A percentile compares a stretch with the other conserved stretches of the same genome.
phyloP scores from a whole-genome alignment of 1,140 invertebrate species.

The Limonius californicus region DNA sequence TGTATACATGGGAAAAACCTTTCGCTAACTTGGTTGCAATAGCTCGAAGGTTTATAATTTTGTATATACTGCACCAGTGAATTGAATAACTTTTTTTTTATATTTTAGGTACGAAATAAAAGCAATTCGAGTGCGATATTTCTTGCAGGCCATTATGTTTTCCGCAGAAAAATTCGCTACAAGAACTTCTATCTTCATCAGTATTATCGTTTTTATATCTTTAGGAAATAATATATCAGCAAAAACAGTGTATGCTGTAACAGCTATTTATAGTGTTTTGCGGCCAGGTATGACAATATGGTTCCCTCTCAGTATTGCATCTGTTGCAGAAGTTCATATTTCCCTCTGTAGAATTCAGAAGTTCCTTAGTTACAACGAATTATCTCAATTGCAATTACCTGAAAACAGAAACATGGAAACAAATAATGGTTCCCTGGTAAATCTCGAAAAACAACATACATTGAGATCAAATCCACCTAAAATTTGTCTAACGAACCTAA shows the following conservation, averaged over 20 bases:
- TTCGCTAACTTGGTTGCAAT: conserved; percentile 61
- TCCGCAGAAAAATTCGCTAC: conserved; percentile 72
- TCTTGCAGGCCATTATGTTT: conserved; percentile 67
- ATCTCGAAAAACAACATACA: neutral
- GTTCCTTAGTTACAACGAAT: conserved; percentile 65
- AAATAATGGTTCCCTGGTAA: too few species aligned
- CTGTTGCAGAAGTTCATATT: conserved; percentile 63
- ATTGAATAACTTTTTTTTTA: neutral
- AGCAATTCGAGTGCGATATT: conserved; percentile 63
- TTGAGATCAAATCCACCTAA: neutral
- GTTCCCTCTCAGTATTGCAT: conserved; percentile 61
- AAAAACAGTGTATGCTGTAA: conserved; percentile 72
- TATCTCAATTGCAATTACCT: conserved; percentile 26
- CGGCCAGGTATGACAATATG: conserved; percentile 68
- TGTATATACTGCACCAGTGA: neutral
- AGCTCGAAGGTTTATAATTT: conserved; percentile 52
- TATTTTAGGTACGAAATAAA: conserved; percentile 60
- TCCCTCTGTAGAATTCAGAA: conserved; percentile 64
- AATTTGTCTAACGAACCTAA: too few species aligned
- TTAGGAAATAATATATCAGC: conserved; percentile 64
- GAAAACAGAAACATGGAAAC: conserved; percentile 11
- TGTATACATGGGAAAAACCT: conserved; percentile 76
- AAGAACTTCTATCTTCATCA: conserved; percentile 74
- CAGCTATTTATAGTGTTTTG: conserved; percentile 68
- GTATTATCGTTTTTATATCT: conserved; percentile 71